Conservation (phyloP, 2,888 invertebrate species). For the Lydus trimaculatus region DNA sequence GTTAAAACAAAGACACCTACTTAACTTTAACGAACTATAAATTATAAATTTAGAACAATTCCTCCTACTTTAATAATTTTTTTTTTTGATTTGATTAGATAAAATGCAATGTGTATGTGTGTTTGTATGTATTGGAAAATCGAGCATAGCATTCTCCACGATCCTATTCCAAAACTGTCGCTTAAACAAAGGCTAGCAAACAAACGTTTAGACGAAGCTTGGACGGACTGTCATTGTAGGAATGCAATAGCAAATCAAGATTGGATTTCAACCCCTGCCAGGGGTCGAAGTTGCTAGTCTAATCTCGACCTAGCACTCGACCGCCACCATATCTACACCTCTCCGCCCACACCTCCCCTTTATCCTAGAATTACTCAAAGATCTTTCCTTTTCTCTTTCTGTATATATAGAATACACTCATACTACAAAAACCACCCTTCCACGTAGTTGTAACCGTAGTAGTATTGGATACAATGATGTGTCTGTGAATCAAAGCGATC, state of each 20-base stretch:
- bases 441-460: not conserved
- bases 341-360: not conserved
- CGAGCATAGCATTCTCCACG: not conserved
- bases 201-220: slow-evolving; percentile 35
- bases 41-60: too few species aligned
- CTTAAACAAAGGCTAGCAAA: slow-evolving; percentile 56
- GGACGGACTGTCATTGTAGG: slow-evolving; percentile 60
- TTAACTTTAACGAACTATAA: too few species aligned
- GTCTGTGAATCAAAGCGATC: slow-evolving; percentile 58
- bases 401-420: slow-evolving; percentile 9
- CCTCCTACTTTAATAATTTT: too few species aligned
- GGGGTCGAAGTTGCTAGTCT: slow-evolving; percentile 59
- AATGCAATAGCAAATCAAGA: slow-evolving; percentile 63
- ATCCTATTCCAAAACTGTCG: slow-evolving; percentile 51
- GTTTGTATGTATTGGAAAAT: not conserved
- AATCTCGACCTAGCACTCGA: slow-evolving; percentile 60
- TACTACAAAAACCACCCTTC: not conserved
- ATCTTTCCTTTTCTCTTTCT: slow-evolving; percentile 19
- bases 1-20: too few species aligned
- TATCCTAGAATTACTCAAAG: slow-evolving; percentile 20
- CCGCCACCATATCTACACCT: slow-evolving; percentile 27
- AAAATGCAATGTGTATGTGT: not conserved
- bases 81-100: too few species aligned
- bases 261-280: slow-evolving; percentile 60
- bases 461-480: slow-evolving; percentile 54